Base-by-base conservation (phyloP, 2,113 vertebrate species). In the Athene cunicularia region DNA sequence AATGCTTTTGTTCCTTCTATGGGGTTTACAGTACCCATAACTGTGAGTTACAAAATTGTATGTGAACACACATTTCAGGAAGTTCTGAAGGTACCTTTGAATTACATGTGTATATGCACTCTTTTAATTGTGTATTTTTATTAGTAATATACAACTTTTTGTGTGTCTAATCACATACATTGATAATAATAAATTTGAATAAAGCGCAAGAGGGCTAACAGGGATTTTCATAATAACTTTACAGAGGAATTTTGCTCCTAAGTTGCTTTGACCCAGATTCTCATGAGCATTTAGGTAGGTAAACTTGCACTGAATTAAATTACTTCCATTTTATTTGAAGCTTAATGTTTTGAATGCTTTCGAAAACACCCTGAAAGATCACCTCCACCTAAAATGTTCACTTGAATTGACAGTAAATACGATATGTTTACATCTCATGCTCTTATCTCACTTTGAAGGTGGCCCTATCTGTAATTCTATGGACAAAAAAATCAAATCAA, bases 401-500 rank as follows among this genome's bases (percentile, higher is more conserved):
- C 6, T 56, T 60, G 12, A 83, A 83, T 43, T 76, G 6, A 39
- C 16, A 59, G 9, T 21, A 76, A 94, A 70, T 60, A 5, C n/a
- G 18, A 37, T 86, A 32, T 22, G 12, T 3, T 90, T 74, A 24
- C 5, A 53, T 16, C 18, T 39, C 24, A 30, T 30, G 7, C 2
- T 70, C 14, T 68, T 64, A 37, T 15, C 5, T 7, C 15, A 35
- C 21, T 76, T 86, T 67, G 30, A 90, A 76, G 7, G 33, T 73
- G 5, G 6, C 18, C 68, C 0, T 0, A 16, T 63, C 75, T 72
- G 18, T 52, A 58, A 76, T 52, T 21, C 1, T 55, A 20, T 3
- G 2, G 33, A 74, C 22, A 45, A 28, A 80, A 71, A 12, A 5
- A 4, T 17, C 1, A 4, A 45, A 79, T 64, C 0, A 1, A 6